phyloP scores from a whole-genome alignment of 2,888 invertebrate genomes.

The Eledona agricola region DNA sequence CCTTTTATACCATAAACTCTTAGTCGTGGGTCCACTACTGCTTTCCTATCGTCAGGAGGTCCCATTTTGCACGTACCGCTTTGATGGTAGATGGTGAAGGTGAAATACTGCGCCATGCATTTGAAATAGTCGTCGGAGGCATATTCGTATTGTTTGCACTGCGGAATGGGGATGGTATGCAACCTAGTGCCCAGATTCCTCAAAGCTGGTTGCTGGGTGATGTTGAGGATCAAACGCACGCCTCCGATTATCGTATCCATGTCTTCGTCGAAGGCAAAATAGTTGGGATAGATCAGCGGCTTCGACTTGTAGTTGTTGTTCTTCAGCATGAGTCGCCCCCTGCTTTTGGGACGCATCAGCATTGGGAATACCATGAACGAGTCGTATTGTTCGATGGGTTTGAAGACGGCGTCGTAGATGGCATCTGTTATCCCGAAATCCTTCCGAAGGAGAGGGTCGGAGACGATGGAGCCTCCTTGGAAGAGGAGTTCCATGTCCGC shows the following conservation, averaged over 20 bases:
- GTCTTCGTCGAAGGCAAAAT: conserved; percentile 69
- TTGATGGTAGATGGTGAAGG: conserved; percentile 76
- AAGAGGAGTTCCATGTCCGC: conserved; percentile 75
- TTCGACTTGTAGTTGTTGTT: conserved; percentile 66
- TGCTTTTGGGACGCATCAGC: conserved; percentile 69
- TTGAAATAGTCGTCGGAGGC: conserved; percentile 76
- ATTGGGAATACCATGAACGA: conserved; percentile 65
- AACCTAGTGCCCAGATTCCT: conserved; percentile 68
- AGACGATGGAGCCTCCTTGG: conserved; percentile 70
- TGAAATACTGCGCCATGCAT: conserved; percentile 73
- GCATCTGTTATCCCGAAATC: conserved; percentile 62
- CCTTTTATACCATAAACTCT: conserved; percentile 73
- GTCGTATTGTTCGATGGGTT: conserved; percentile 57
- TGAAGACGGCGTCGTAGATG: conserved; percentile 55
- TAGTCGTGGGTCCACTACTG: conserved; percentile 72
- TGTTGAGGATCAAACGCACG: conserved; percentile 68
- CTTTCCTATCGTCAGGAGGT: conserved; percentile 64
- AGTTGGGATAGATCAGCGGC: conserved; percentile 72
- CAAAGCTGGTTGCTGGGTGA: conserved; percentile 69
- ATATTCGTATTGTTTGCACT: conserved; percentile 68
- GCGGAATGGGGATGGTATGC: conserved; percentile 69
- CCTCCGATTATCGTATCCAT: conserved; percentile 72
- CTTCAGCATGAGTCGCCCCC: conserved; percentile 67
- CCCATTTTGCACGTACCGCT: conserved; percentile 76
- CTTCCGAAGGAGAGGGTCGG: conserved; percentile 63